phyloP scores from a whole-genome alignment of 2,888 invertebrate genomes.

The Hartigia nigra region DNA sequence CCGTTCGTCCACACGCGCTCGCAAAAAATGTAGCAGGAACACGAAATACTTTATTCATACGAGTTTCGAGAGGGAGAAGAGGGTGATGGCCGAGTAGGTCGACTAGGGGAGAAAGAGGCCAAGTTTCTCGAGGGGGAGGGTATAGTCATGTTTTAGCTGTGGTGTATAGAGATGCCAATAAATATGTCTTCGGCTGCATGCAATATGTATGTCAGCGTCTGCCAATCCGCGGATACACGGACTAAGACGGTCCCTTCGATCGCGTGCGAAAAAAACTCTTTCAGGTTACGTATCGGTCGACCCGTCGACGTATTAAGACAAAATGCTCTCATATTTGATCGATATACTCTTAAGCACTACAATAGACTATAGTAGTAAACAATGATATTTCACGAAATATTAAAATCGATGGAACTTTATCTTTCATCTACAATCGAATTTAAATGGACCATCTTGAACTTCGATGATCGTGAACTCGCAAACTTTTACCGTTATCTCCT shows the following conservation, averaged over 20 bases:
- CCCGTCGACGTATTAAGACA: conserved; percentile 44
- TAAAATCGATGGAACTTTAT: background rate
- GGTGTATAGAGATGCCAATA: conserved; percentile 58
- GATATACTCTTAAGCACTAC: background rate
- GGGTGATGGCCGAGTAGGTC: conserved; percentile 16
- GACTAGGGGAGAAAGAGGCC: background rate
- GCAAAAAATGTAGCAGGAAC: conserved; percentile 42
- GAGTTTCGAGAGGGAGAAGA: conserved; percentile 21
- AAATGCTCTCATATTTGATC: conserved; percentile 23
- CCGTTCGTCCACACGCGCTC: conserved; percentile 6
- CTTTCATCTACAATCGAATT: too few relatives aligned
- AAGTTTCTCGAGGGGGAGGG: conserved; percentile 4
- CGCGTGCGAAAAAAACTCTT: background rate
- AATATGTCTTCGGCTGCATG: conserved; percentile 58
- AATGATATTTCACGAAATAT: background rate
- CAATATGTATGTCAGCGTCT: conserved; percentile 59
- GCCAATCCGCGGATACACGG: conserved; percentile 44
- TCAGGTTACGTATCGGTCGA: conserved; percentile 25
- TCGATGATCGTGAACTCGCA: too few relatives aligned
- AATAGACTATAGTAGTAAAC: background rate
- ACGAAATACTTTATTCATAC: conserved; percentile 55
- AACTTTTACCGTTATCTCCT: too few relatives aligned
- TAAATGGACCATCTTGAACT: too few relatives aligned
- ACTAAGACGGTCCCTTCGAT: background rate
- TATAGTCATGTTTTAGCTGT: conserved; percentile 45